Conservation (phyloP, 2,113 vertebrate species). For the Sialia sialis region DNA sequence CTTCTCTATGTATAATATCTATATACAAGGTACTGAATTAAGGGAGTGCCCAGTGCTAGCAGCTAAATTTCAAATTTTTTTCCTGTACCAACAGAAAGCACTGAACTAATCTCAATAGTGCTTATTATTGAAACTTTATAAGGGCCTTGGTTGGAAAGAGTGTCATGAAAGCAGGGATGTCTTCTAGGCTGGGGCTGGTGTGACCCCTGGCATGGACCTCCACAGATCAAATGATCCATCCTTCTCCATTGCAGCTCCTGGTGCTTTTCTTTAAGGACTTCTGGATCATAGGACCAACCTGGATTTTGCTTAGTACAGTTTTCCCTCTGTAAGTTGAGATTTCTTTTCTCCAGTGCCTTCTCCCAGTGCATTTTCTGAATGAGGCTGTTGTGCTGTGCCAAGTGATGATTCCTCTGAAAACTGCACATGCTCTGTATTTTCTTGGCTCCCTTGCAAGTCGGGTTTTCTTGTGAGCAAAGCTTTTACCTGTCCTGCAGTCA, state of each 20-base stretch:
- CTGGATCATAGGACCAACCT: not conserved
- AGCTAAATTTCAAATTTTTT: not conserved
- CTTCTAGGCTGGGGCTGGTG: not conserved
- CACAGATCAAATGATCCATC: not conserved
- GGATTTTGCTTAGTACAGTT: too few relatives aligned
- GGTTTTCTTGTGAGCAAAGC: not conserved
- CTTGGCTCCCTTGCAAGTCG: not conserved
- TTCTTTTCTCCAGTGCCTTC: not conserved
- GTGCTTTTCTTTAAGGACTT: not conserved
- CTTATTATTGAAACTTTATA: not conserved
- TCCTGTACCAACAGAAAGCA: not conserved
- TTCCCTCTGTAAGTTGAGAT: not conserved
- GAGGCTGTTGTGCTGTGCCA: not conserved
- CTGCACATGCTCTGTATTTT: accelerated
- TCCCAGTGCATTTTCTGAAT: not conserved
- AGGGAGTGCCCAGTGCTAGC: not conserved
- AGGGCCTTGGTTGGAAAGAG: not conserved
- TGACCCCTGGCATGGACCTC: not conserved
- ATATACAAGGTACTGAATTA: not conserved
- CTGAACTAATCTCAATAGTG: not conserved
- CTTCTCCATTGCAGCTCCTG: not conserved
- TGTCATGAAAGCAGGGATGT: not conserved
- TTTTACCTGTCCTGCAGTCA: not conserved
- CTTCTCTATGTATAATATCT: not conserved
- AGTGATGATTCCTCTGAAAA: not conserved